A percentile compares a stretch with the other conserved stretches of the same genome.
Conservation (phyloP, 1,140 invertebrate genomes). For the Anastatus disparis region DNA sequence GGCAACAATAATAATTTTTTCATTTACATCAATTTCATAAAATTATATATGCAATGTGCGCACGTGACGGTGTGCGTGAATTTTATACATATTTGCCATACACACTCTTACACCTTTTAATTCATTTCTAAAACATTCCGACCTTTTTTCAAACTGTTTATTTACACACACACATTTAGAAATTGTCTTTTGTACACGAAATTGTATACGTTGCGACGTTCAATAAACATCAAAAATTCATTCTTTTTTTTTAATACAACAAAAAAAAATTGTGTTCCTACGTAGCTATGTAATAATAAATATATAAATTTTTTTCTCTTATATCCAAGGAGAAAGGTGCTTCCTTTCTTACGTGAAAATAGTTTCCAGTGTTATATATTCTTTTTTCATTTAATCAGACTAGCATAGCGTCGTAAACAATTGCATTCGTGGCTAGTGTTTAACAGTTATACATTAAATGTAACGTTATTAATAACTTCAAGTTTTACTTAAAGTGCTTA, state of each 20-base stretch:
- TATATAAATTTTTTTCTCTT: conserved; percentile 49
- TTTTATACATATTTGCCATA: conserved; percentile 1
- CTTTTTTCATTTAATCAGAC: conserved; percentile 49
- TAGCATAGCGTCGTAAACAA: conserved; percentile 53
- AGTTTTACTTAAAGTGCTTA: conserved; percentile 35
- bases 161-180: conserved; percentile 25
- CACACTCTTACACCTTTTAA: not conserved
- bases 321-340: conserved; percentile 8
- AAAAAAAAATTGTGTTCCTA: conserved; percentile 48
- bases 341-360: conserved; percentile 40
- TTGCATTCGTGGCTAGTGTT: conserved; percentile 51
- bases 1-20: conserved; percentile 22
- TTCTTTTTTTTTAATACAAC: conserved; percentile 37
- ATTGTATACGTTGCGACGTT: not conserved
- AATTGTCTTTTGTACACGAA: conserved; percentile 23
- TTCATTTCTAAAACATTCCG: not conserved
- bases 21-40: conserved; percentile 33
- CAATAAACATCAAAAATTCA: conserved; percentile 22
- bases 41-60: conserved; percentile 22
- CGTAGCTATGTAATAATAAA: conserved; percentile 48
- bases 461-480: conserved; percentile 36
- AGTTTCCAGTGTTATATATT: conserved; percentile 43
- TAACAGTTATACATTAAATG: conserved; percentile 47
- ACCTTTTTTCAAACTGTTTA: conserved; percentile 27
- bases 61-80: conserved; percentile 14